Conservation (phyloP, 2,888 invertebrate species). For the Junonia oenone region DNA sequence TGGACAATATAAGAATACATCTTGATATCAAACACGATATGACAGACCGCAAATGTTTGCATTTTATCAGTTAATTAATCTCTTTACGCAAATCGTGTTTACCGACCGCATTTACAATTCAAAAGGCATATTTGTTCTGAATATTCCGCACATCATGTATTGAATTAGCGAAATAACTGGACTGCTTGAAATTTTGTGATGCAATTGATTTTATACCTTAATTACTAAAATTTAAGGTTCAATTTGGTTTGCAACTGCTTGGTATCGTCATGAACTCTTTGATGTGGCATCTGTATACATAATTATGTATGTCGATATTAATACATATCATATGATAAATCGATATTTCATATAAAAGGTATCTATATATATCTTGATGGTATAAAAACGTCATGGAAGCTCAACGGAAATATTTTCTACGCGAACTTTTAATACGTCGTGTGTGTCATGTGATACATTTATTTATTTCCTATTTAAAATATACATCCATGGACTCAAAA, state of each 20-base stretch:
- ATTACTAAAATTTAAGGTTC: background rate
- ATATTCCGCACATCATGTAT: constrained; percentile 29
- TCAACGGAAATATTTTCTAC: too few species aligned
- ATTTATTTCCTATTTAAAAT: too few species aligned
- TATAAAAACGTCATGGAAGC: too few species aligned
- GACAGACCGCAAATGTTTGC: constrained; percentile 21
- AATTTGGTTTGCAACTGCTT: background rate
- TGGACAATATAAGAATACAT: background rate
- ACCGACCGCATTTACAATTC: constrained; percentile 32
- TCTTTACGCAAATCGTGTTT: constrained; percentile 33
- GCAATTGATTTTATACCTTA: background rate
- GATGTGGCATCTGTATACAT: background rate
- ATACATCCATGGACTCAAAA: too few species aligned
- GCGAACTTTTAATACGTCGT: too few species aligned
- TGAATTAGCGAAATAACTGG: constrained; percentile 12
- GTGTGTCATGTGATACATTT: too few species aligned
- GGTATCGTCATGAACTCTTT: background rate
- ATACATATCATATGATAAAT: too few species aligned
- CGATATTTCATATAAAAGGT: too few species aligned
- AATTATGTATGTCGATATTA: background rate
- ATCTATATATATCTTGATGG: too few species aligned
- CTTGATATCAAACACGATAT: constrained; percentile 4
- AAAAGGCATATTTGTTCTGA: constrained; percentile 34
- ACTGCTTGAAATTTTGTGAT: background rate
- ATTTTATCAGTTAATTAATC: constrained; percentile 27